Base-by-base conservation (phyloP, 2,797 vertebrate genomes). In the Hafferia zeledoni region DNA sequence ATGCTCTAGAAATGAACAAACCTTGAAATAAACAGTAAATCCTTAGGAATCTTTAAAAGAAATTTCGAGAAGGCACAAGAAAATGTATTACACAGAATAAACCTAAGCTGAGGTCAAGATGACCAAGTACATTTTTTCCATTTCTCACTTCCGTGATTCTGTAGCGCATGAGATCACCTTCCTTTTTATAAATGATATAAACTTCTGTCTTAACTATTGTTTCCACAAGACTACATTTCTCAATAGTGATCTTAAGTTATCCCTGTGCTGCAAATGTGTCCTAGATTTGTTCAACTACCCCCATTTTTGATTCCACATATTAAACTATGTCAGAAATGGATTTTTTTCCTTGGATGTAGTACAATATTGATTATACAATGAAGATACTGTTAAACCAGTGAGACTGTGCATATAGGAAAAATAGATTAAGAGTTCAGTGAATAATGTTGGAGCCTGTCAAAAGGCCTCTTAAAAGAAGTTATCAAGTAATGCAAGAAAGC, bases 91-190 rank as follows among this genome's bases (percentile, higher is more conserved):
- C 17, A 39, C 52, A 83, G 68, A 85, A 14, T 22, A 59, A 76
- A 27, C 18, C 14, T 60, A 65, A 33, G 25, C 44, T 87, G 53
- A 71, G 37, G 63, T 64, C 75, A 90, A 77, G 72, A 39, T 17
- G 68, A 86, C 35, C n/a, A 53, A 78, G n/a, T 53, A 37, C 6
- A 30, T 87, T 96, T 91, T 89, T 94, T 85, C 61, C 33, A 64
- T 64, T 89, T 91, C 60, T 89, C 60, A 64, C 57, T 90, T 87
- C 86, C 10, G 1, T 84, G 61, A 47, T 56, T 93, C 64, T 85
- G 31, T 49, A 83, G 44, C n/a, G 65, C 31, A 92, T 78, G 89
- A 94, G 56, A 87, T 91, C 88, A 95, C 67, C 85, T 94, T 94
- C 85, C 79, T 94, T 86, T 89, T 71, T 6, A 53, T 69, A 93